These are phyloP conservation scores for Trematocara unimaculatum DNA, from an alignment of 2,113 vertebrate genomes.

Conservation along the genomic window DNA sequence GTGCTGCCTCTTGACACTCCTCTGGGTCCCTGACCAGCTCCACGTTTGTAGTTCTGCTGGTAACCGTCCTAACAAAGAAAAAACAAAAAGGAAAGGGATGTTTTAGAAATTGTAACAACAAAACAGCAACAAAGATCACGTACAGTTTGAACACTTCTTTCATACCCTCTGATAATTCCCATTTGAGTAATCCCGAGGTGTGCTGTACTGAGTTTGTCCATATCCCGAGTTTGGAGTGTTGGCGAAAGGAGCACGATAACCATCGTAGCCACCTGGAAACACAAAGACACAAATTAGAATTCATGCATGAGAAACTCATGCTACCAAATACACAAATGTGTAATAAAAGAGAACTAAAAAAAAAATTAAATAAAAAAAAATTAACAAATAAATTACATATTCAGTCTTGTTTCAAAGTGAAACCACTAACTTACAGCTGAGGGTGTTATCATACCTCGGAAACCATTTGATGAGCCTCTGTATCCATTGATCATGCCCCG, in stretches of 20 bases:
- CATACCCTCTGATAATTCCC: conserved; percentile 88
- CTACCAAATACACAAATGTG: background rate
- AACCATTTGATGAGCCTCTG: conserved; percentile 90
- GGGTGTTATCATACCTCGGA: conserved; percentile 76
- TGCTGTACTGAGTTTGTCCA: conserved; percentile 88
- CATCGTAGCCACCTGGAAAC: conserved; percentile 86
- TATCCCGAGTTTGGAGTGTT: conserved; percentile 93
- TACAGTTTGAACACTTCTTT: conserved; percentile 1
- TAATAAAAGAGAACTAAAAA: background rate
- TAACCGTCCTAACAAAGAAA: conserved; percentile 85
- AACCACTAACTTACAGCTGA: background rate
- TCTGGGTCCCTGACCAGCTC: conserved; percentile 89
- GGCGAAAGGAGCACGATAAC: conserved; percentile 89
- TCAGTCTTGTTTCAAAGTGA: background rate
- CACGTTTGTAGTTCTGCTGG: conserved; percentile 96
- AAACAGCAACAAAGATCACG: background rate
- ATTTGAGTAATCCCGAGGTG: conserved; percentile 91
- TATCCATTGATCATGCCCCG: conserved; percentile 94
- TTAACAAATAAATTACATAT: background rate
- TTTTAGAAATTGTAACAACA: background rate
- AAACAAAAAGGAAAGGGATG: background rate
- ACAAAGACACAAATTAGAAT: background rate
- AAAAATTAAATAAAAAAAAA: background rate
- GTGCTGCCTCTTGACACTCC: conserved; percentile 91
- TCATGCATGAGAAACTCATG: background rate